Evolutionary conservation across 1,140 invertebrate genomes (phyloP).

Genomic region (Hycleus cichorii): DNA sequence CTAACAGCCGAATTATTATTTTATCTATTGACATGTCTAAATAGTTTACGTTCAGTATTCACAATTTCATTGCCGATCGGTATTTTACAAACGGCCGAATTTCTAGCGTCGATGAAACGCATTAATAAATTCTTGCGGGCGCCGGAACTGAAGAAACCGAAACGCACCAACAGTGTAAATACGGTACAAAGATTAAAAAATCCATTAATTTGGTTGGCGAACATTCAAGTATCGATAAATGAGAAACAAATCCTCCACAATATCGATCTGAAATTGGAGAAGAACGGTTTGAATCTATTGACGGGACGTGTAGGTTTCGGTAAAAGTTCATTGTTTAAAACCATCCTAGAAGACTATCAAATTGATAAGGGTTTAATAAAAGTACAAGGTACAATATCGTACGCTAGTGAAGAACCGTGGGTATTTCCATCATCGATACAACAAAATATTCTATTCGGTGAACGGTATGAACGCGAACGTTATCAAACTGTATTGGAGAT

Average conservation of each 20-base stretch:
- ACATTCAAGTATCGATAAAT: constrained; percentile 10
- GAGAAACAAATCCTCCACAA: constrained; percentile 46
- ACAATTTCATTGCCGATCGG: constrained; percentile 66
- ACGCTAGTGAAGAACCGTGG: constrained; percentile 75
- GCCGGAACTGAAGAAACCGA: constrained; percentile 2
- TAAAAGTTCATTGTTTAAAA: constrained; percentile 67
- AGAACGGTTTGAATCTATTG: constrained; percentile 56
- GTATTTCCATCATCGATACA: constrained; percentile 53
- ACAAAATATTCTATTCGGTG: constrained; percentile 62
- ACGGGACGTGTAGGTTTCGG: constrained; percentile 78
- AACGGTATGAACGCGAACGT: constrained; percentile 39
- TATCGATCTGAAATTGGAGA: constrained; percentile 49
- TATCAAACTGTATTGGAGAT: constrained; percentile 48
- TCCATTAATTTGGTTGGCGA: constrained; percentile 5
- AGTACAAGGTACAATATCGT: constrained; percentile 64
- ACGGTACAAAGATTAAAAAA: constrained; percentile 2
- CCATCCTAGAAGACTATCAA: constrained; percentile 66
- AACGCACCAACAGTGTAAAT: background rate
- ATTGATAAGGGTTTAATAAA: constrained; percentile 51
- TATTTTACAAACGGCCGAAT: constrained; percentile 49
- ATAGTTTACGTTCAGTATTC: constrained; percentile 61
- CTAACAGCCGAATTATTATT: constrained; percentile 69
- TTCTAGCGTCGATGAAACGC: constrained; percentile 12
- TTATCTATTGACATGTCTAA: constrained; percentile 65
- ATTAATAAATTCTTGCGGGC: constrained; percentile 10